phyloP scores from a whole-genome alignment of 2,888 invertebrate genomes.

The Taphrorychus bicolor region DNA sequence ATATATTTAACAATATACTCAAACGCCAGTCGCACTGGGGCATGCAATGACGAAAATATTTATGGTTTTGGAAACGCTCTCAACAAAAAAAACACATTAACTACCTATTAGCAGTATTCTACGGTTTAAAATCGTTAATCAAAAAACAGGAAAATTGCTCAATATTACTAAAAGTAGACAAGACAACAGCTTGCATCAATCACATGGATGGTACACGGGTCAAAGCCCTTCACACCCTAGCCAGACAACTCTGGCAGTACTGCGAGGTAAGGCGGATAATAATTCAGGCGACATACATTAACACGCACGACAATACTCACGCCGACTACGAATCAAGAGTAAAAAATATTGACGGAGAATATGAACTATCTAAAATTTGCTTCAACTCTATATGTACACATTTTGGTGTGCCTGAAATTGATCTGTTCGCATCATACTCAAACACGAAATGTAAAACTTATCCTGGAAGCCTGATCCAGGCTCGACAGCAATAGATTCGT shows the following conservation, averaged over 20 bases:
- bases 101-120: background rate
- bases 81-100: background rate
- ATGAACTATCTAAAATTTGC: too few relatives aligned
- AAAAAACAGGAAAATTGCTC: background rate
- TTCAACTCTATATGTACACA: conserved; percentile 10
- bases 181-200: background rate
- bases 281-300: too few relatives aligned
- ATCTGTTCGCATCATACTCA: too few relatives aligned
- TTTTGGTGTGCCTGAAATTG: too few relatives aligned
- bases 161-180: background rate
- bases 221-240: background rate
- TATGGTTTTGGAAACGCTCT: background rate
- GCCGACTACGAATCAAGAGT: too few relatives aligned
- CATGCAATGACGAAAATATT: background rate
- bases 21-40: background rate
- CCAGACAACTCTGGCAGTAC: conserved; percentile 1
- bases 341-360: too few relatives aligned
- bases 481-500: background rate
- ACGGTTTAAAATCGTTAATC: background rate
- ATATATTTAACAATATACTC: background rate
- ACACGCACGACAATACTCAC: too few relatives aligned
- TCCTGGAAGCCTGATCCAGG: conserved; percentile 6
- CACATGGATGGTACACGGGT: background rate
- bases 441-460: too few relatives aligned
- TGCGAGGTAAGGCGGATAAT: too few relatives aligned